These are phyloP conservation scores for Caenorhabditis becei DNA, from an alignment of 2,888 invertebrate species.

Conservation along the genomic window DNA sequence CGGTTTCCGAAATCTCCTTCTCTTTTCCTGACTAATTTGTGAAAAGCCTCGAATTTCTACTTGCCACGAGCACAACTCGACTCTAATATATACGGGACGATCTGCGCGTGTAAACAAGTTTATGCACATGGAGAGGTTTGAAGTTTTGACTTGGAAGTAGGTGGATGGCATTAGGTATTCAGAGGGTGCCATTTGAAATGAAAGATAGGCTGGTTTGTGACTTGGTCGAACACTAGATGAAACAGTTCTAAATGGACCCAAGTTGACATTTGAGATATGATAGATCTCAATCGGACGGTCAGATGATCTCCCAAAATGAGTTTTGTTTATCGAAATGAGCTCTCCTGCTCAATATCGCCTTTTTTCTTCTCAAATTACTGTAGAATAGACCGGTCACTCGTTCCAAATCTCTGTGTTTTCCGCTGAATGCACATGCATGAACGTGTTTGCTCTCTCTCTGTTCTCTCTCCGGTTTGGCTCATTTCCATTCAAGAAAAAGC, in stretches of 20 bases:
- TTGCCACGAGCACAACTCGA: constrained; percentile 9
- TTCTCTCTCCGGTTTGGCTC: constrained; percentile 18
- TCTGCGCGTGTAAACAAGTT: not conserved
- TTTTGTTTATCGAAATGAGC: not conserved
- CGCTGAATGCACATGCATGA: constrained; percentile 8
- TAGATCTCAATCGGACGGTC: too few species aligned
- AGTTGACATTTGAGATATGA: too few species aligned
- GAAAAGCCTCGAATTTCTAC: constrained; percentile 35
- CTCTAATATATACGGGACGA: constrained; percentile 29
- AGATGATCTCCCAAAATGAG: too few species aligned
- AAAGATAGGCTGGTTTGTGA: too few species aligned
- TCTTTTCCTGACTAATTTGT: constrained; percentile 28
- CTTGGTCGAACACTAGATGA: too few species aligned
- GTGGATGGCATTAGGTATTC: not conserved
- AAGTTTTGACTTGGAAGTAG: not conserved
- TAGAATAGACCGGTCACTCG: not conserved
- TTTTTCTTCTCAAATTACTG: constrained; percentile 1
- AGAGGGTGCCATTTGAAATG: not conserved
- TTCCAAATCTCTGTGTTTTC: not conserved
- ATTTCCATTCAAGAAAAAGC: constrained; percentile 41
- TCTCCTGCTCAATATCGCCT: too few species aligned
- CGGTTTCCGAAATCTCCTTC: constrained; percentile 29
- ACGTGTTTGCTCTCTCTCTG: constrained; percentile 31
- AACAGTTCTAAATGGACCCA: too few species aligned
- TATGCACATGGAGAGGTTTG: not conserved